A percentile compares a stretch with the other conserved stretches of the same genome.
These are phyloP conservation scores for Lethrus apterus DNA, from an alignment of 1,140 invertebrate species.

Conservation along the genomic window DNA sequence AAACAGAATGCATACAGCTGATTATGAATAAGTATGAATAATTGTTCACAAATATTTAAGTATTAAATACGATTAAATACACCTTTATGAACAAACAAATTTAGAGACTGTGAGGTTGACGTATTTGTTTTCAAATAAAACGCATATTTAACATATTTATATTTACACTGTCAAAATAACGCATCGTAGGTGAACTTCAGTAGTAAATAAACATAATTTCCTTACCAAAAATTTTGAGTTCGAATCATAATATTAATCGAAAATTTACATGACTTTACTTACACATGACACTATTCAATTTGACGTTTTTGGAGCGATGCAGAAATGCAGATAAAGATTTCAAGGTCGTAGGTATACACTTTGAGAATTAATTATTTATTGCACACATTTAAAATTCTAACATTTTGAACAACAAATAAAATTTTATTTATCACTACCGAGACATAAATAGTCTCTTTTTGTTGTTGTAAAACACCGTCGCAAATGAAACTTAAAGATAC, in stretches of 20 bases:
- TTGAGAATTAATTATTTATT: neutral
- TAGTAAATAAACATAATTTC: conserved; percentile 5
- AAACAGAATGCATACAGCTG: too few relatives aligned
- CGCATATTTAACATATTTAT: conserved; percentile 8
- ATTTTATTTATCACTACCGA: conserved; percentile 1
- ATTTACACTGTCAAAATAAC: conserved; percentile 2
- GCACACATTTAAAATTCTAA: conserved; percentile 8
- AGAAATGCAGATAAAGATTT: conserved; percentile 10
- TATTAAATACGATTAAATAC: too few relatives aligned
- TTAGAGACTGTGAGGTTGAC: too few relatives aligned
- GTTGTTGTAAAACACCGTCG: too few relatives aligned
- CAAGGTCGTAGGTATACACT: conserved; percentile 3
- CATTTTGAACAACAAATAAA: neutral
- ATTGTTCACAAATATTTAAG: too few relatives aligned
- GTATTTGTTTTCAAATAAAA: neutral
- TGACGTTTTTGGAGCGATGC: conserved; percentile 1
- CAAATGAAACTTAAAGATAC: too few relatives aligned
- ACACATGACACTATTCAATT: conserved; percentile 12
- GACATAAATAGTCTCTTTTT: too few relatives aligned
- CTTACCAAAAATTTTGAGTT: conserved; percentile 6
- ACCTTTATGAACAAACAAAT: too few relatives aligned
- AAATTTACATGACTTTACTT: conserved; percentile 9
- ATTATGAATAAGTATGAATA: too few relatives aligned
- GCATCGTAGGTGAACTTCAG: too few relatives aligned
- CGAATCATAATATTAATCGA: conserved; percentile 6